Conservation (phyloP, 2,113 vertebrate species). For the Ammodytes marinus region DNA sequence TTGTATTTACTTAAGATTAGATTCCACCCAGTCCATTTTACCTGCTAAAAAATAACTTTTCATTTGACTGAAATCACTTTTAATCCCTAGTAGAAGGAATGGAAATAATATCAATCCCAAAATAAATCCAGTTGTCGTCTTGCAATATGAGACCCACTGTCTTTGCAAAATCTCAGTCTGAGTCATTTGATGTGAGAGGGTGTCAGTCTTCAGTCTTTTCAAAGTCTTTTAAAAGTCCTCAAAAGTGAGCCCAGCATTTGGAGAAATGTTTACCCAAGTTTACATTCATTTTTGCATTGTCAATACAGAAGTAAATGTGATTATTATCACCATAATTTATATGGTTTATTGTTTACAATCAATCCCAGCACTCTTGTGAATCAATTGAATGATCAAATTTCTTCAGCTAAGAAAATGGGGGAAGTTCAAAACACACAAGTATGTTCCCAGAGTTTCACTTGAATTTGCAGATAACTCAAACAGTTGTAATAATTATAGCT, state of each 20-base stretch:
- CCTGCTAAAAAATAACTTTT: too few species aligned
- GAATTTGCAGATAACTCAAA: conserved; percentile 57
- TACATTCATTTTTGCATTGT: conserved; percentile 20
- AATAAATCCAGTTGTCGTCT: too few species aligned
- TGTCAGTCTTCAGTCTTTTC: too few species aligned
- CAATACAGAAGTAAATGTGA: conserved; percentile 21
- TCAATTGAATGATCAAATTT: conserved; percentile 17
- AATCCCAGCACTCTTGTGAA: conserved; percentile 6
- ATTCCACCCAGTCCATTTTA: too few species aligned
- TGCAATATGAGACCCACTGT: too few species aligned
- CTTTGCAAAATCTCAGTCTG: too few species aligned
- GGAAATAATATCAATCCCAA: too few species aligned
- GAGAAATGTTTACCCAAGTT: conserved; percentile 44
- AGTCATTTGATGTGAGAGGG: too few species aligned
- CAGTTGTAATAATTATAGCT: conserved; percentile 68
- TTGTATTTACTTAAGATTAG: too few species aligned
- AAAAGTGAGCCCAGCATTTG: neutral
- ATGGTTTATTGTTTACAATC: neutral
- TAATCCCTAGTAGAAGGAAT: too few species aligned
- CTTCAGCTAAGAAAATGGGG: conserved; percentile 38
- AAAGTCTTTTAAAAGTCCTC: too few species aligned
- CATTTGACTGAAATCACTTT: too few species aligned
- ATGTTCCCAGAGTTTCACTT: conserved; percentile 53
- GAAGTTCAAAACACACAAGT: conserved; percentile 48
- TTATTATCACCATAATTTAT: neutral